phyloP scores from a whole-genome alignment of 2,113 vertebrate species.

The Callopanchax toddi region DNA sequence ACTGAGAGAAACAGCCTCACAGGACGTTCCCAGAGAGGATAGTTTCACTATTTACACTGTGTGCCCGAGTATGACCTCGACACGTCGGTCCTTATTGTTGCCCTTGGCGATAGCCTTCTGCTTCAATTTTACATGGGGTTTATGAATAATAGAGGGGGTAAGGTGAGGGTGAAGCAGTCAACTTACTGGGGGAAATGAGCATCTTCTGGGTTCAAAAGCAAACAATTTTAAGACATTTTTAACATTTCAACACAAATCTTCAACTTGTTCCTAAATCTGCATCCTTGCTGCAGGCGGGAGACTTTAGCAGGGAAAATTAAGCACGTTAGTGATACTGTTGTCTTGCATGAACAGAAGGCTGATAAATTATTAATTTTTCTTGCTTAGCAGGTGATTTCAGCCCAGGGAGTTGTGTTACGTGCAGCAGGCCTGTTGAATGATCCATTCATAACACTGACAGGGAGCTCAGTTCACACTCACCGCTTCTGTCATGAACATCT shows the following conservation, averaged over 20 bases:
- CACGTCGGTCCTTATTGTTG: slow-evolving; percentile 38
- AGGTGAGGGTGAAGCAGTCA: slow-evolving; percentile 25
- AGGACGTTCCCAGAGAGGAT: not conserved
- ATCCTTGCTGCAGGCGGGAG: not conserved
- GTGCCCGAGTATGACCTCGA: slow-evolving; percentile 36
- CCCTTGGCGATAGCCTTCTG: slow-evolving; percentile 33
- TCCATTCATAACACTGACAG: slow-evolving; percentile 53
- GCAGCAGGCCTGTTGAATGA: slow-evolving; percentile 43
- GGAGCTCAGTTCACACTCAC: slow-evolving; percentile 31
- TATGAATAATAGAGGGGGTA: slow-evolving; percentile 67
- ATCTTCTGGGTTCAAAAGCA: slow-evolving; percentile 4
- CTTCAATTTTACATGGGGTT: slow-evolving; percentile 71
- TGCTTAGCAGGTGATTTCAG: slow-evolving; percentile 69
- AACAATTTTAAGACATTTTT: slow-evolving; percentile 1
- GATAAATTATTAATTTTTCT: slow-evolving; percentile 68
- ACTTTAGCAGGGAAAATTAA: slow-evolving; percentile 1
- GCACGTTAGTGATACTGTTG: slow-evolving; percentile 38
- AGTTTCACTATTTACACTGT: slow-evolving; percentile 25
- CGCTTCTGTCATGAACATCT: slow-evolving; percentile 26
- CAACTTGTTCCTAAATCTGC: not conserved
- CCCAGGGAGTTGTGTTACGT: slow-evolving; percentile 65
- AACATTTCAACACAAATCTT: slow-evolving; percentile 19
- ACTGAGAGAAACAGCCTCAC: slow-evolving; percentile 6
- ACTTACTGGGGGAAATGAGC: slow-evolving; percentile 10
- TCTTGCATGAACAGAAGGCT: slow-evolving; percentile 52